Evolutionary conservation across 2,797 vertebrate genomes (phyloP).

Genomic region (Parotocinclus haroldoi): DNA sequence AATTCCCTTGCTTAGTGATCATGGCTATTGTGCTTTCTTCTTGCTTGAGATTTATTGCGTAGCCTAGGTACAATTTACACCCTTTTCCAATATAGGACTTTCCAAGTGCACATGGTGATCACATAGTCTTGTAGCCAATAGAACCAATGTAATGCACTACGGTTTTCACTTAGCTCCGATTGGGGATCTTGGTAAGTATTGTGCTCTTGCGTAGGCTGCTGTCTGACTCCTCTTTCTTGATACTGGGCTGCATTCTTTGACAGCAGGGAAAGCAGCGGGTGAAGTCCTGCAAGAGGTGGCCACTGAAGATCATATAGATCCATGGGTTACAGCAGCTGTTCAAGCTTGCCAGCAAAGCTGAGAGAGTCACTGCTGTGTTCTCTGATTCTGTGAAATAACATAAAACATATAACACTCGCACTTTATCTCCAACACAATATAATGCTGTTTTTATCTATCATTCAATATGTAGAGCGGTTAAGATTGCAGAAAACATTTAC

Average conservation of each 20-base stretch:
- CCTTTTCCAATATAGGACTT: conserved; percentile 5
- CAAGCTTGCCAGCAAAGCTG: conserved; percentile 87
- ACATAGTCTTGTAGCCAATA: conserved; percentile 23
- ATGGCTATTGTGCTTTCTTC: conserved; percentile 24
- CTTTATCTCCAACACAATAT: no score
- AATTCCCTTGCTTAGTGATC: conserved; percentile 1
- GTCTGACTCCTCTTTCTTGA: conserved; percentile 88
- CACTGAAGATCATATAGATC: conserved; percentile 99
- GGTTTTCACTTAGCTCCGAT: conserved; percentile 76
- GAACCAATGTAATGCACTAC: conserved; percentile 64
- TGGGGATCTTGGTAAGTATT: conserved; percentile 77
- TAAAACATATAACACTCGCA: neutral
- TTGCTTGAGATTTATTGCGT: conserved; percentile 25
- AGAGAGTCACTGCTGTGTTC: conserved; percentile 84
- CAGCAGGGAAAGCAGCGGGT: conserved; percentile 80
- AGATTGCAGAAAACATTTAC: conserved; percentile 22
- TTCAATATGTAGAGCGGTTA: neutral
- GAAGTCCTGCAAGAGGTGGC: conserved; percentile 91
- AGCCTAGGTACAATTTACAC: conserved; percentile 12
- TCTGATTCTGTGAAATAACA: conserved; percentile 75
- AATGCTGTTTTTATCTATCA: no score
- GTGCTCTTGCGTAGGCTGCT: conserved; percentile 84
- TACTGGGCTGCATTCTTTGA: conserved; percentile 62
- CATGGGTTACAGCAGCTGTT: conserved; percentile 98
- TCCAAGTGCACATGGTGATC: neutral